Evolutionary conservation across 2,113 vertebrate genomes (phyloP).

Genomic region (Junco hyemalis): DNA sequence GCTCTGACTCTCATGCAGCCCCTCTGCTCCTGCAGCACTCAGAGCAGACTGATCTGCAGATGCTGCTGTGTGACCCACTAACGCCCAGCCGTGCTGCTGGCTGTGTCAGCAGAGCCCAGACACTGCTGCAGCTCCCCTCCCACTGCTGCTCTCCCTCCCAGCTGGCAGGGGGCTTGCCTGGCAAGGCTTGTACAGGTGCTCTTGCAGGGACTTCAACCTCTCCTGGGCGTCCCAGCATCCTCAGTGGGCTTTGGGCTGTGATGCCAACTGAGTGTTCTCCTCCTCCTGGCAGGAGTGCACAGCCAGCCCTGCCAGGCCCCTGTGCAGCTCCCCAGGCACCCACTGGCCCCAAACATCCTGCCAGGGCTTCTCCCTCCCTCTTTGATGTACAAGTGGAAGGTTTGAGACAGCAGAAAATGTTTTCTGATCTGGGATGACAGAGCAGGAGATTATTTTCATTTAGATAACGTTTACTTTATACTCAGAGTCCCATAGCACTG

Average conservation of each 20-base stretch:
- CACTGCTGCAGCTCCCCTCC: accelerated
- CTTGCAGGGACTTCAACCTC: accelerated
- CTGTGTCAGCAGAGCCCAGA: not conserved
- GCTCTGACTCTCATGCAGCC: not conserved
- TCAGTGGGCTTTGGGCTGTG: accelerated
- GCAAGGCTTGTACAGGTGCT: accelerated
- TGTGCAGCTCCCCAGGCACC: accelerated
- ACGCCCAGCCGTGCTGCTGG: not conserved
- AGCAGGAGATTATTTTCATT: not conserved
- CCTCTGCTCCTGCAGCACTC: not conserved
- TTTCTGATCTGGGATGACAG: not conserved
- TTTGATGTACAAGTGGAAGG: not conserved
- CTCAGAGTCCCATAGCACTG: not conserved
- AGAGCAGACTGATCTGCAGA: not conserved
- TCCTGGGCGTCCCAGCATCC: not conserved
- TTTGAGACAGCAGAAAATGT: not conserved
- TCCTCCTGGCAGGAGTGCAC: not conserved
- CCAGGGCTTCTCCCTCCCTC: not conserved
- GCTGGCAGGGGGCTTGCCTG: not conserved
- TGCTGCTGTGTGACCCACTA: not conserved
- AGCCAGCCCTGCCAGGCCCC: not conserved
- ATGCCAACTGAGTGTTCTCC: not conserved
- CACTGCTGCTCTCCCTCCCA: not conserved
- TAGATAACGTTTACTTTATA: not conserved
- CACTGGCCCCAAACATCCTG: not conserved